Base-by-base conservation (phyloP, 1,140 invertebrate species). In the Conus ventricosus region DNA sequence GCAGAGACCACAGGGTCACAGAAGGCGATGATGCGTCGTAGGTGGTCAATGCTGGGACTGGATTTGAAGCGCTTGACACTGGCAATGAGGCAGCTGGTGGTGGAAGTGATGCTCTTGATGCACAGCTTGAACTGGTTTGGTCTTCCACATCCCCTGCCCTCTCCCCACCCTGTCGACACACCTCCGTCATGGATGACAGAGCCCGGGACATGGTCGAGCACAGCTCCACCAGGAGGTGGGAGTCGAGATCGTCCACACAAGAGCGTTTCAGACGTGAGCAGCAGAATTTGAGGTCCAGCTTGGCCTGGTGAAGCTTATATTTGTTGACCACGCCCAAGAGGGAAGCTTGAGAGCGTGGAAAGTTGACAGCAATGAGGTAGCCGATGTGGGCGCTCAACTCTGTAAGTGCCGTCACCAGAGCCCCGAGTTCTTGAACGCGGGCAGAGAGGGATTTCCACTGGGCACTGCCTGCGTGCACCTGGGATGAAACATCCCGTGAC, bases 121-220 rank as follows among this genome's bases (percentile, higher is more conserved):
- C 93, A 93, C 15, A 93, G 89, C 86, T 93, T 94, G 85, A 94
- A 94, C 90, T 93, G 93, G 53, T 93, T 93, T 80, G 90, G 78
- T 91, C 92, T 81, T 89, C 89, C 51, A 81, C 51, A 80, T 92
- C 92, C 10, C 82, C 55, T 0, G 91, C 90, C n/a, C 89, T 89
- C 71, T 93, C 92, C 55, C 91, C 91, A 5, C 92, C 93, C 55
- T 88, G 63, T 25, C 89, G 88, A 88, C 93, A 94, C 78, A 91
- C 90, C 63, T 94, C 92, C 23, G 93, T 93, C 75, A 94, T 90
- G 11, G 91, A 80, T 13, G 91, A 86, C 51, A 94, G 88, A 84
- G 93, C 90, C 54, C 91, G 90, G 15, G 92, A 92, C n/a, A 94
- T 90, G 39, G 89, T 91, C 20, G 91, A 92, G 89, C 93, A 94